A percentile compares a stretch with the other conserved stretches of the same genome.
These are phyloP conservation scores for Micrastur ruficollis DNA, from an alignment of 2,797 vertebrate species.

Conservation along the genomic window DNA sequence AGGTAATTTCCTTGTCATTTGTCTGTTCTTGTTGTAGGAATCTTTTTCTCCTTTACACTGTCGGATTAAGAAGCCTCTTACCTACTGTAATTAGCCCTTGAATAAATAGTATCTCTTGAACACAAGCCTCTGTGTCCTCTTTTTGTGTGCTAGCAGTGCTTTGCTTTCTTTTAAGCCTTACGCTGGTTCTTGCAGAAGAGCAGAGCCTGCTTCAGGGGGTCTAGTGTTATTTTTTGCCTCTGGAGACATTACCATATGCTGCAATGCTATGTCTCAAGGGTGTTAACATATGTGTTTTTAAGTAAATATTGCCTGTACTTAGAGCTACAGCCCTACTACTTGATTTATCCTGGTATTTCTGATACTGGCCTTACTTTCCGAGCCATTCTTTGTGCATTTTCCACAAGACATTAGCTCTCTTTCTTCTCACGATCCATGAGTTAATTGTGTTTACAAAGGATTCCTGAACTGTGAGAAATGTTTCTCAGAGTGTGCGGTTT, in stretches of 20 bases:
- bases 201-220: not conserved
- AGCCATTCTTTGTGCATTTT: not conserved
- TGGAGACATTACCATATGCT: not conserved
- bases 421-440: not conserved
- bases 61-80: not conserved
- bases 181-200: not conserved
- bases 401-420: not conserved
- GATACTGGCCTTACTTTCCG: not conserved
- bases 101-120: not conserved
- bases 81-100: not conserved
- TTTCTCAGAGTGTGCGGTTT: not conserved
- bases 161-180: not conserved
- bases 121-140: not conserved
- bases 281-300: not conserved
- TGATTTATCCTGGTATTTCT: not conserved
- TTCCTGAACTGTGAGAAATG: conserved; percentile 36
- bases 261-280: not conserved
- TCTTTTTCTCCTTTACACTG: not conserved
- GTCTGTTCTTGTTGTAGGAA: not conserved
- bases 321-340: not conserved
- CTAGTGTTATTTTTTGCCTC: not conserved
- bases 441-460: conserved; percentile 8
- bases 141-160: not conserved
- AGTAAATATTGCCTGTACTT: not conserved
- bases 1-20: not conserved